A percentile compares a stretch with the other conserved stretches of the same genome.
Evolutionary conservation across 2,888 invertebrate species (phyloP).

Genomic region (Melinopterus prodromus): DNA sequence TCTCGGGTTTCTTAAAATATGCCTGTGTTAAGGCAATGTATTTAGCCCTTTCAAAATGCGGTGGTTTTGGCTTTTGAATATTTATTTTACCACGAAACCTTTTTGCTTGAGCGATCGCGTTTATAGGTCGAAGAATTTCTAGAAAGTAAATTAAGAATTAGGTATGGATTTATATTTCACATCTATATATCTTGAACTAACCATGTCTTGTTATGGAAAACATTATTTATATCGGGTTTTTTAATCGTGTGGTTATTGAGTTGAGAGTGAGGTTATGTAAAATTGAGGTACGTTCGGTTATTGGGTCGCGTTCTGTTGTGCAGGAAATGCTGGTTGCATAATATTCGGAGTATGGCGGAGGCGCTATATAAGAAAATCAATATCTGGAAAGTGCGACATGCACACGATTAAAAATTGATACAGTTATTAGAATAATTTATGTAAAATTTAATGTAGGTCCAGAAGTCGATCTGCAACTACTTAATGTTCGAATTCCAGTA

Average conservation of each 20-base stretch:
- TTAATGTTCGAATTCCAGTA: too few relatives aligned
- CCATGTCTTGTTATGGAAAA: conserved; percentile 11
- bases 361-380: not conserved
- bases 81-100: conserved; percentile 81
- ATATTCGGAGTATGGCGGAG: not conserved
- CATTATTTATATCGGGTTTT: conserved; percentile 14
- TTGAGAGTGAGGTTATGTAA: not conserved
- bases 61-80: conserved; percentile 75
- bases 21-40: conserved; percentile 74
- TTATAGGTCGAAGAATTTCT: conserved; percentile 26
- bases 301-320: not conserved
- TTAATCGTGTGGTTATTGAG: not conserved
- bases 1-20: conserved; percentile 62
- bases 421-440: not conserved
- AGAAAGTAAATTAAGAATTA: conserved; percentile 11
- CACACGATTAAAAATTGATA: not conserved
- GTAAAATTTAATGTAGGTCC: not conserved
- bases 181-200: not conserved
- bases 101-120: conserved; percentile 52
- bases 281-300: not conserved
- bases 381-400: not conserved
- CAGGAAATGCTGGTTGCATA: not conserved
- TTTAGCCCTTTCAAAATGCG: conserved; percentile 74
- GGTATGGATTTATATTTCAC: not conserved
- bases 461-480: not conserved